These are phyloP conservation scores for Siniperca chuatsi DNA, from an alignment of 2,113 vertebrate species.

Conservation along the genomic window DNA sequence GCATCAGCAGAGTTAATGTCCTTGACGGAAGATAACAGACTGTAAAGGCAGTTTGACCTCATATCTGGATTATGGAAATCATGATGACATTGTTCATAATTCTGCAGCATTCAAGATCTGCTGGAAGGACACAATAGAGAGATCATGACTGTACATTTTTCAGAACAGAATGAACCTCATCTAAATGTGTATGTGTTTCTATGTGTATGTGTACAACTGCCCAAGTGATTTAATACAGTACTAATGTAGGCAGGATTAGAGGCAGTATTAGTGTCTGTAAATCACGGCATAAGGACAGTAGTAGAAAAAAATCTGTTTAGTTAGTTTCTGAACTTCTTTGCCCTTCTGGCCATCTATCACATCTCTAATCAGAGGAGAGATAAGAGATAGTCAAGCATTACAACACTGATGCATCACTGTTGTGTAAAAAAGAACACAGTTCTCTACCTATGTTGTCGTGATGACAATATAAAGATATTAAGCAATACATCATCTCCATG, in stretches of 20 bases:
- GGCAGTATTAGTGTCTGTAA: neutral
- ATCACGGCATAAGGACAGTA: neutral
- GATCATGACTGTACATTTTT: neutral
- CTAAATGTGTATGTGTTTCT: neutral
- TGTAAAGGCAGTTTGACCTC: conserved; percentile 33
- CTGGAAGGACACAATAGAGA: neutral
- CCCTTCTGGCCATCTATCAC: neutral
- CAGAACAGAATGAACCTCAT: neutral
- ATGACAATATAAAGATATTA: neutral
- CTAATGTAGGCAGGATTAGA: neutral
- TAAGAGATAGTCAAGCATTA: conserved; percentile 11
- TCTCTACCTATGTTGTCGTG: neutral
- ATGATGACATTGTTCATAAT: neutral
- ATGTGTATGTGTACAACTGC: neutral
- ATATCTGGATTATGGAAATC: conserved; percentile 51
- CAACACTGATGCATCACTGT: neutral
- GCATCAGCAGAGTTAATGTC: conserved; percentile 40
- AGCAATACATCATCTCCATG: no score
- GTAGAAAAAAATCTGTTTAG: neutral
- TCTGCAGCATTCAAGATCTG: conserved; percentile 10
- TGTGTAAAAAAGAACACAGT: neutral
- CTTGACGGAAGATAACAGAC: conserved; percentile 68
- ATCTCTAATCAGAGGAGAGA: conserved; percentile 37
- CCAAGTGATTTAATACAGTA: neutral
- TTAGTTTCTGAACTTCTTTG: conserved; percentile 24